Evolutionary conservation across 2,113 vertebrate species (phyloP).

Genomic region (Acinonyx jubatus): DNA sequence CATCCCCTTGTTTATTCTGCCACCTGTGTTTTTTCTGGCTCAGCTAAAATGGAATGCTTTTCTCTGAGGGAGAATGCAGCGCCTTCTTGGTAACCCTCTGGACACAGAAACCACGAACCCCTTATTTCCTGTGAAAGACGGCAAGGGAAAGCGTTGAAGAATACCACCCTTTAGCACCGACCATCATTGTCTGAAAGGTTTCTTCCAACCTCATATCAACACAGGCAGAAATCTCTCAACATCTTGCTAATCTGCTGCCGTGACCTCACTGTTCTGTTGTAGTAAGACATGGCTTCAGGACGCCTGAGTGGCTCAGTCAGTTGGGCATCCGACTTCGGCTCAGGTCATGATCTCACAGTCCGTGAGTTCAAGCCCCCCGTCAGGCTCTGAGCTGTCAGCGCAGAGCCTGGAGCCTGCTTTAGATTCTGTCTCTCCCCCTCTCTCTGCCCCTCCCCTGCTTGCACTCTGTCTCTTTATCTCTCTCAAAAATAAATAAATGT

Average conservation of each 20-base stretch:
- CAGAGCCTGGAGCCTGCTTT: too few relatives aligned
- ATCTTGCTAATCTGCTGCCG: not conserved
- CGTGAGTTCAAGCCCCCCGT: too few relatives aligned
- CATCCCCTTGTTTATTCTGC: not conserved
- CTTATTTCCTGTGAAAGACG: not conserved
- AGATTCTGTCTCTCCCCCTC: too few relatives aligned
- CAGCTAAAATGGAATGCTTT: not conserved
- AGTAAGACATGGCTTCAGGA: not conserved
- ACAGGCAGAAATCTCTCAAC: not conserved
- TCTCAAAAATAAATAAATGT: too few relatives aligned
- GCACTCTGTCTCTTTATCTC: too few relatives aligned
- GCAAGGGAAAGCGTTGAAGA: not conserved
- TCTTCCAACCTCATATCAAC: not conserved
- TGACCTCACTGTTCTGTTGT: too few relatives aligned
- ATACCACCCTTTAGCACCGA: not conserved
- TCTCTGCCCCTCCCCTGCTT: too few relatives aligned
- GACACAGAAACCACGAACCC: not conserved
- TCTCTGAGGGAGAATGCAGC: not conserved
- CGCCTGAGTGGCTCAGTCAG: too few relatives aligned
- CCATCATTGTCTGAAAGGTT: not conserved
- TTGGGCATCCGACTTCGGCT: too few relatives aligned
- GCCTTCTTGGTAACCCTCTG: not conserved
- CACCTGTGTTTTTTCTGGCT: not conserved
- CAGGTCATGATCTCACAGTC: too few relatives aligned
- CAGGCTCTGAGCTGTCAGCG: too few relatives aligned